Evolutionary conservation across 2,113 vertebrate genomes (phyloP).

Genomic region (Tragelaphus strepsiceros): DNA sequence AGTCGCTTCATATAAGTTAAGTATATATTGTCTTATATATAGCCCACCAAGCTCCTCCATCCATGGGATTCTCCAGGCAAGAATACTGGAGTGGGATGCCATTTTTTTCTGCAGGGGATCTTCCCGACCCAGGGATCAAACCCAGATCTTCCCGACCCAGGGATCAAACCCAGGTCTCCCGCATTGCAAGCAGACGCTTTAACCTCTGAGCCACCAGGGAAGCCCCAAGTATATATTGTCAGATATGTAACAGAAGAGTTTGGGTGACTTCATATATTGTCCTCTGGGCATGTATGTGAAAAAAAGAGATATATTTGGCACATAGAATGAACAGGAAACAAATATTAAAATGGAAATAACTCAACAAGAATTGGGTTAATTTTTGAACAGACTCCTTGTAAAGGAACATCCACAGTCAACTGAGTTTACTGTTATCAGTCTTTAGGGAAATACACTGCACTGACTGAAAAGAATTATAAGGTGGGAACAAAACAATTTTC

Average conservation of each 20-base stretch:
- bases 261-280: background rate
- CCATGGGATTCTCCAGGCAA: no score
- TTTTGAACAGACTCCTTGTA: background rate
- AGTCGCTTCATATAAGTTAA: no score
- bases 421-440: background rate
- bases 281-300: accelerated
- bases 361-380: background rate
- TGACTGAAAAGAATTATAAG: background rate
- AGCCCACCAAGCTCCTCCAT: no score
- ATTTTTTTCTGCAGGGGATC: no score
- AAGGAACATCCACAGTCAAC: background rate
- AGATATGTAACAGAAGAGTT: background rate
- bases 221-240: background rate
- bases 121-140: no score
- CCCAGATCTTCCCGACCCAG: no score
- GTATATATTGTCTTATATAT: background rate
- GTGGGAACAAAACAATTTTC: background rate
- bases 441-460: background rate
- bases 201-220: no score
- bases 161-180: no score
- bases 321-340: background rate
- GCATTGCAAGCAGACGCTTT: no score
- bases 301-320: background rate
- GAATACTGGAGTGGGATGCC: no score
- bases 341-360: background rate